These are phyloP conservation scores for Podabrus alpinus DNA, from an alignment of 2,888 invertebrate species.

Conservation along the genomic window DNA sequence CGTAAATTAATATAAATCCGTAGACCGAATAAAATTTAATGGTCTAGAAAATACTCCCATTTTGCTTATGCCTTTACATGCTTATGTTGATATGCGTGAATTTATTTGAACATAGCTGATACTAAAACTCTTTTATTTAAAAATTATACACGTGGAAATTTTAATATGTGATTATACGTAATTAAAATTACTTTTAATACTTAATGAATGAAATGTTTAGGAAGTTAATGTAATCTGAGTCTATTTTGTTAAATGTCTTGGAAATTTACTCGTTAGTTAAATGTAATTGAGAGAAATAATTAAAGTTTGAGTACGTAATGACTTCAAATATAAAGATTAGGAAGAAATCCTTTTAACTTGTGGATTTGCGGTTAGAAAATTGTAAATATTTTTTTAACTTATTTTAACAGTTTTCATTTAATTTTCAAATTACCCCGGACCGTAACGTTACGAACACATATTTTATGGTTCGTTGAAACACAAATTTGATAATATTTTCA, in stretches of 20 bases:
- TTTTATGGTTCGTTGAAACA: not conserved
- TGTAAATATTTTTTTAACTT: not conserved
- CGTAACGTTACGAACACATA: not conserved
- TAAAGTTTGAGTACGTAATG: conserved; percentile 25
- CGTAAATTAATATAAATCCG: not conserved
- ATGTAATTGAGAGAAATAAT: conserved; percentile 26
- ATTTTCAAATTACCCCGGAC: not conserved
- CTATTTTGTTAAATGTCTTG: conserved; percentile 13
- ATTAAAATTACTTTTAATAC: not conserved
- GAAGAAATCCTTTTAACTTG: conserved; percentile 26
- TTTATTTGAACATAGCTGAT: not conserved
- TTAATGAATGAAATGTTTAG: not conserved
- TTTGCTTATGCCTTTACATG: not conserved
- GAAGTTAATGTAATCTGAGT: not conserved
- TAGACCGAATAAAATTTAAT: not conserved
- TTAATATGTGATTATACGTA: not conserved
- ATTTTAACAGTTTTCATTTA: not conserved
- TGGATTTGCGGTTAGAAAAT: not conserved
- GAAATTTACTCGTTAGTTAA: conserved; percentile 27
- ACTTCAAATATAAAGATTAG: conserved; percentile 31
- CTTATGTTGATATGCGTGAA: not conserved
- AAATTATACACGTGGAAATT: not conserved
- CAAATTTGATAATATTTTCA: not conserved
- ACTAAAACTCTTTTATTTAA: not conserved
- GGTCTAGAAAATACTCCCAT: not conserved